Evolutionary conservation across 2,113 vertebrate genomes (phyloP).

Genomic region (Otus sunia): DNA sequence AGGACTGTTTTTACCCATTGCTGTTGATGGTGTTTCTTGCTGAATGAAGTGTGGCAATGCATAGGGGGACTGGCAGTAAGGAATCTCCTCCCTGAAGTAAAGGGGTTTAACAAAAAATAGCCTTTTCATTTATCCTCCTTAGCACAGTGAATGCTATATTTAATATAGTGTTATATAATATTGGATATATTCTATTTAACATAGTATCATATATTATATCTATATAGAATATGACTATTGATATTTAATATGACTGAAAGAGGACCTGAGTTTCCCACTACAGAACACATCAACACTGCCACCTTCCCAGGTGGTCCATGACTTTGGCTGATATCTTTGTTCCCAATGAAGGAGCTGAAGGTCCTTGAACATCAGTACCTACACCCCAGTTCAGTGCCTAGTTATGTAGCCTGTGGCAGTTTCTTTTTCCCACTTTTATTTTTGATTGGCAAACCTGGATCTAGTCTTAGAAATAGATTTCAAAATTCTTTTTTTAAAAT

Average conservation of each 20-base stretch:
- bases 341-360: not conserved
- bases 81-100: not conserved
- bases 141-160: not conserved
- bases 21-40: not conserved
- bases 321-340: not conserved
- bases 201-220: no score
- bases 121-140: not conserved
- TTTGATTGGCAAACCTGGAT: not conserved
- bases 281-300: not conserved
- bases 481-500: not conserved
- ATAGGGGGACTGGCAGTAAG: rapidly evolving
- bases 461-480: not conserved
- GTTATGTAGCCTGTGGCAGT: not conserved
- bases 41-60: not conserved
- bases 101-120: not conserved
- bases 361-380: not conserved
- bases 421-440: not conserved
- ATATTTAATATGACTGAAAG: not conserved
- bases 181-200: not conserved
- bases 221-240: not conserved
- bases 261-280: rapidly evolving
- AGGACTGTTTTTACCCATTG: not conserved
- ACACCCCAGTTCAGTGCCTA: not conserved
- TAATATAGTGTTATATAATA: not conserved
- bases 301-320: rapidly evolving